phyloP scores from a whole-genome alignment of 2,113 vertebrate species.

The Tupaia tana region DNA sequence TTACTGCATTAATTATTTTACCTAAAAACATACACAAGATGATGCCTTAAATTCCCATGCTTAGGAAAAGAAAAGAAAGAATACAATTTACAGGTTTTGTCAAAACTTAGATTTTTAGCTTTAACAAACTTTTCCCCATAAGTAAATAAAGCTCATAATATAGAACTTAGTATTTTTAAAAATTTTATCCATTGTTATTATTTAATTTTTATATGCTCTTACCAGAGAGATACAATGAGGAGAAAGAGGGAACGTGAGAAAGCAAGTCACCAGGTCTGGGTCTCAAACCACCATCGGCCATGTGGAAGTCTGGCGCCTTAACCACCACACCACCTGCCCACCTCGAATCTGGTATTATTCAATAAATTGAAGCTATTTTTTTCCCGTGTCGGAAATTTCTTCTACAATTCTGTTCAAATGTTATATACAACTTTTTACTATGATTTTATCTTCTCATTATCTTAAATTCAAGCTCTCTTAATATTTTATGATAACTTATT shows the following conservation, averaged over 20 bases:
- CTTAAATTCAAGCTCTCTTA: constrained; percentile 11
- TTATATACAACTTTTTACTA: not conserved
- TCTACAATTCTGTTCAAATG: not conserved
- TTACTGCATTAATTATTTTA: constrained; percentile 78
- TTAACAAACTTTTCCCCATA: not conserved
- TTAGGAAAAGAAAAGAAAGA: not conserved
- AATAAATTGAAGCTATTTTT: not conserved
- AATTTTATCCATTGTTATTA: too few species aligned
- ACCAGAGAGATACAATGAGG: too few species aligned
- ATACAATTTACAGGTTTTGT: not conserved
- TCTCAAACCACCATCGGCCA: too few species aligned
- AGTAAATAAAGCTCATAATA: not conserved
- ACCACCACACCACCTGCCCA: too few species aligned
- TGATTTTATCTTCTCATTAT: not conserved
- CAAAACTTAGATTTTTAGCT: not conserved
- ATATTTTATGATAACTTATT: not conserved
- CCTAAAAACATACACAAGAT: constrained; percentile 55
- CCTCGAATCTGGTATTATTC: not conserved
- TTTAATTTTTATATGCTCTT: too few species aligned
- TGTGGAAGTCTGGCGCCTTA: too few species aligned
- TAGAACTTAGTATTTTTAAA: not conserved
- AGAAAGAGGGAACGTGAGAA: too few species aligned
- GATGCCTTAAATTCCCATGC: not conserved
- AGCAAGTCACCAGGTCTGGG: too few species aligned
- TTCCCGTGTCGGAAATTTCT: not conserved